Evolutionary conservation across 2,888 invertebrate genomes (phyloP).

Genomic region (Phania funesta): DNA sequence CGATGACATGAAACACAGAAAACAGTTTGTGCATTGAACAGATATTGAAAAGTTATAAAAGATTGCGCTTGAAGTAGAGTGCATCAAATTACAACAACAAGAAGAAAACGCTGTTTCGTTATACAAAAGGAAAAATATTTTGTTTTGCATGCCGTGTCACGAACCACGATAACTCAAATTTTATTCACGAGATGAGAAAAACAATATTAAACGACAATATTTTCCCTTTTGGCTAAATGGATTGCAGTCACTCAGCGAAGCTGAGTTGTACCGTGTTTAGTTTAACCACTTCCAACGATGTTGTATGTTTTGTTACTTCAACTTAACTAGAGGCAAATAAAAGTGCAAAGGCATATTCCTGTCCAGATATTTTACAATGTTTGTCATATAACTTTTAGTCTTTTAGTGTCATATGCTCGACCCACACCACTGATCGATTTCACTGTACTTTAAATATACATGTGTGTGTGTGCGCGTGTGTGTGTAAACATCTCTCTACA

Average conservation of each 20-base stretch:
- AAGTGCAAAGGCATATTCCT: conserved; percentile 6
- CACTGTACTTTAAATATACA: not conserved
- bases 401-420: conserved; percentile 30
- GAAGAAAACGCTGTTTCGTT: not conserved
- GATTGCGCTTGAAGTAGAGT: not conserved
- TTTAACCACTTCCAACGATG: not conserved
- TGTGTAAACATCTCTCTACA: not conserved
- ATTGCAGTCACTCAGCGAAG: conserved; percentile 48
- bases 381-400: conserved; percentile 60
- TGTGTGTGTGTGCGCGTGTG: not conserved
- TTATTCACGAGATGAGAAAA: conserved; percentile 31
- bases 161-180: conserved; percentile 69
- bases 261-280: not conserved
- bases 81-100: not conserved
- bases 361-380: conserved; percentile 54
- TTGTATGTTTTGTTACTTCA: not conserved
- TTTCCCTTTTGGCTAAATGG: conserved; percentile 61
- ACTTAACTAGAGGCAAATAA: not conserved
- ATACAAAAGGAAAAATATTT: conserved; percentile 39
- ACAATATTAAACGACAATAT: conserved; percentile 44
- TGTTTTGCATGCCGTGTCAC: conserved; percentile 74
- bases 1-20: no score
- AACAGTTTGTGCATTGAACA: no score
- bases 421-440: not conserved
- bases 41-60: no score